Evolutionary conservation across 2,797 vertebrate species (phyloP).

Genomic region (Phylloscopus collybita): DNA sequence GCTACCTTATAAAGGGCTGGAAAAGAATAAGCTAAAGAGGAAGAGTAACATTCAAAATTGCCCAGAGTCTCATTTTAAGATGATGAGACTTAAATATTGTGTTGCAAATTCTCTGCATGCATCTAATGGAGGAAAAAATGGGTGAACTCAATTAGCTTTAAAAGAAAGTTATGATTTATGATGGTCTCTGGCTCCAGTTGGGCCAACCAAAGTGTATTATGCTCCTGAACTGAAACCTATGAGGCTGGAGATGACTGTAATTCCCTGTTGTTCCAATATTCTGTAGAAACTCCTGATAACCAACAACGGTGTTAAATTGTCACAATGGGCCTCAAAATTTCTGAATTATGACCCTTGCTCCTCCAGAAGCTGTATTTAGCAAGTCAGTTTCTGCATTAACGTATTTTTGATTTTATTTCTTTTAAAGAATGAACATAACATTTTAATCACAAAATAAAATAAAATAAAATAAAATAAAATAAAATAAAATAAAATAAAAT

Average conservation of each 20-base stretch:
- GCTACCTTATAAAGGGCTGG: not conserved
- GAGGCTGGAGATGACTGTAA: not conserved
- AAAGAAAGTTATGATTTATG: not conserved
- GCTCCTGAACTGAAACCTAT: not conserved
- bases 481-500: not conserved
- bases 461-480: not conserved
- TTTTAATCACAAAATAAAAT: not conserved
- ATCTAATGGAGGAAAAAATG: not conserved
- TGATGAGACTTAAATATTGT: not conserved
- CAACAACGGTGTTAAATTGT: not conserved
- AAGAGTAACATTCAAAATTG: not conserved
- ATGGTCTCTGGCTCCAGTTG: not conserved
- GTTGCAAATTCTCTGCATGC: not conserved
- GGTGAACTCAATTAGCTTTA: not conserved
- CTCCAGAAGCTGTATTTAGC: not conserved
- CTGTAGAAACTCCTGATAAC: not conserved
- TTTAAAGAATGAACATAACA: not conserved
- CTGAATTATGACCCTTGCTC: not conserved
- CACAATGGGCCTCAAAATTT: not conserved
- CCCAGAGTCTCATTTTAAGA: not conserved
- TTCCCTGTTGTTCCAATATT: not conserved
- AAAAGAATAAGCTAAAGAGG: not conserved
- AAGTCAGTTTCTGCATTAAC: not conserved
- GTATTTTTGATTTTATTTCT: not conserved
- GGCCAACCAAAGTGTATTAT: not conserved